Percentiles rank a stretch among this genome's conserved stretches.
Evolutionary conservation across 2,888 invertebrate species (phyloP).

Genomic region (Spialia ferax): DNA sequence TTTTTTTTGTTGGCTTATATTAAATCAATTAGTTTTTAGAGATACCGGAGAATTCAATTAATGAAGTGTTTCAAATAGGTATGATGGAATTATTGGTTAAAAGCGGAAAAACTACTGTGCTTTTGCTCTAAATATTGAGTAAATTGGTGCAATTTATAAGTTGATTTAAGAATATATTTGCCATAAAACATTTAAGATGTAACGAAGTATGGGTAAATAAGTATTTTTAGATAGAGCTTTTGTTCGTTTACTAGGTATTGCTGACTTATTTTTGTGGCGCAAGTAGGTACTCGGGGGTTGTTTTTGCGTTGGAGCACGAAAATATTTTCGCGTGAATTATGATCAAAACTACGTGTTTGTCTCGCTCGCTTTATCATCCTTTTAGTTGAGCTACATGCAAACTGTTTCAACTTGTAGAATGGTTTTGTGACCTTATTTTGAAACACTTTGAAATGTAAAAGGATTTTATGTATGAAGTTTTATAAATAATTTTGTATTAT

Average conservation of each 20-base stretch:
- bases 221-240: background rate
- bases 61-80: no score
- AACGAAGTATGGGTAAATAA: no score
- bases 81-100: no score
- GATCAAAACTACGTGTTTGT: constrained; percentile 44
- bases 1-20: no score
- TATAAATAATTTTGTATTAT: background rate
- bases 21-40: no score
- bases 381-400: constrained; percentile 32
- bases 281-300: constrained; percentile 5
- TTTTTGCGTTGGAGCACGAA: constrained; percentile 41
- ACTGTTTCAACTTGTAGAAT: constrained; percentile 23
- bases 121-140: no score
- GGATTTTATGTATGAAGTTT: background rate
- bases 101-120: no score
- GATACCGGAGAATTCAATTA: no score
- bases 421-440: constrained; percentile 23
- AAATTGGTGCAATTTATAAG: no score
- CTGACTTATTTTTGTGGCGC: constrained; percentile 26
- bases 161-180: no score
- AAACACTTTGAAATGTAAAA: constrained; percentile 8
- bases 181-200: no score
- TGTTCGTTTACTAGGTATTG: background rate
- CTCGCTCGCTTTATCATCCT: constrained; percentile 40
- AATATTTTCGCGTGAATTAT: constrained; percentile 57